A percentile compares a stretch with the other conserved stretches of the same genome.
Evolutionary conservation across 2,888 invertebrate genomes (phyloP).

Genomic region (Cephus runcator): DNA sequence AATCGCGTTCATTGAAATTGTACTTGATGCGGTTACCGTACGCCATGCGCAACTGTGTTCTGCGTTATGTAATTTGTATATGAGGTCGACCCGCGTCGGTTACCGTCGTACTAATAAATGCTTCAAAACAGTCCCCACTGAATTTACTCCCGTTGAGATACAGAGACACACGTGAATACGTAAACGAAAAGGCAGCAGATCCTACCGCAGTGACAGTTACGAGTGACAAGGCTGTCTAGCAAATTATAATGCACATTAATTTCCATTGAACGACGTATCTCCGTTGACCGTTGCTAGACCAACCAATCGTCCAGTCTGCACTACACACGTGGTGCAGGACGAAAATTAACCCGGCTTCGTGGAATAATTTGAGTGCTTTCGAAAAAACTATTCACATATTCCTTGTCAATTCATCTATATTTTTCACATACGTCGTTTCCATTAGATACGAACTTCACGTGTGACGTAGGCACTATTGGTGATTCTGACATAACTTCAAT

Average conservation of each 20-base stretch:
- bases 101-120: background rate
- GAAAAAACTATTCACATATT: background rate
- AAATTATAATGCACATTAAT: slow-evolving; percentile 42
- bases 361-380: background rate
- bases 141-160: background rate
- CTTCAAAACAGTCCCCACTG: background rate
- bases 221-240: slow-evolving; percentile 12
- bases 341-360: background rate
- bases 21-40: background rate
- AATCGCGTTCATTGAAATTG: background rate
- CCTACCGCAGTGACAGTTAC: background rate
- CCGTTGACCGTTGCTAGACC: slow-evolving; percentile 10
- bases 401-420: background rate
- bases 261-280: slow-evolving; percentile 39
- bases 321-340: background rate
- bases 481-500: background rate
- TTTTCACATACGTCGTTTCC: background rate
- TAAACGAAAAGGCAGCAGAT: background rate
- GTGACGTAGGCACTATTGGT: background rate
- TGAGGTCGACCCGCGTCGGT: background rate
- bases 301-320: background rate
- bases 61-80: background rate
- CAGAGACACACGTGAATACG: background rate
- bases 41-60: background rate
- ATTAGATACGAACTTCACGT: background rate